Base-by-base conservation (phyloP, 2,113 vertebrate species). In the Chinchilla lanigera region DNA sequence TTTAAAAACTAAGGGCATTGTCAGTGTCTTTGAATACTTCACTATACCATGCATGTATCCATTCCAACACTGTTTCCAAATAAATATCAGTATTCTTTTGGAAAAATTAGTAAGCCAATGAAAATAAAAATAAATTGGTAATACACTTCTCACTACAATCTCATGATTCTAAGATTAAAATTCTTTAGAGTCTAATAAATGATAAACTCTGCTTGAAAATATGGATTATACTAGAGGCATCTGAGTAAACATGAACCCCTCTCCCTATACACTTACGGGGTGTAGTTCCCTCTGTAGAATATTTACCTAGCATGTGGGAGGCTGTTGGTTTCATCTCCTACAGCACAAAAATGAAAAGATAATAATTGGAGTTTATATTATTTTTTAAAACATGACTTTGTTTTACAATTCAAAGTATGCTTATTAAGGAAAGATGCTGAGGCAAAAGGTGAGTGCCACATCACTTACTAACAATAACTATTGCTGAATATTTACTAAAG, bases 381-480 rank as follows among this genome's bases (percentile, higher is more conserved):
- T 67, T 90, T 86, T 44, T 35, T 77, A 82, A 95, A n/a, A 19
- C 3, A 47, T 50, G 19, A 73, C 38, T 89, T 97, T 94, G 47
- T 69, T 97, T 94, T 86, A 95, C 1, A 98, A 44, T 20, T 78
- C 56, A 77, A 63, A 93, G 13, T 84, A 60, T 73, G 94, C 63
- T 96, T 93, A 82, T 26, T 93, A 83, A 78, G 13, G n/a, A 88
- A 86, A 89, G 61, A 95, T 61, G 54, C 61, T 95, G 69, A 96
- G 33, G 33, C 33, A 94, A 82, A 96, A 63, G 67, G 0, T 89
- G 50, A 89, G 12, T 84, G 67, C 44, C 67, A 67, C 4, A 38
- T 63, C 44, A 92, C 77, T 67, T 33, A 84, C 24, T 63, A 71
- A 47, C 13, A 28, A 54, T 78, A 20, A 87, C 1, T 8, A 78